Evolutionary conservation across 2,797 vertebrate species (phyloP).

Genomic region (Varecia variegata): DNA sequence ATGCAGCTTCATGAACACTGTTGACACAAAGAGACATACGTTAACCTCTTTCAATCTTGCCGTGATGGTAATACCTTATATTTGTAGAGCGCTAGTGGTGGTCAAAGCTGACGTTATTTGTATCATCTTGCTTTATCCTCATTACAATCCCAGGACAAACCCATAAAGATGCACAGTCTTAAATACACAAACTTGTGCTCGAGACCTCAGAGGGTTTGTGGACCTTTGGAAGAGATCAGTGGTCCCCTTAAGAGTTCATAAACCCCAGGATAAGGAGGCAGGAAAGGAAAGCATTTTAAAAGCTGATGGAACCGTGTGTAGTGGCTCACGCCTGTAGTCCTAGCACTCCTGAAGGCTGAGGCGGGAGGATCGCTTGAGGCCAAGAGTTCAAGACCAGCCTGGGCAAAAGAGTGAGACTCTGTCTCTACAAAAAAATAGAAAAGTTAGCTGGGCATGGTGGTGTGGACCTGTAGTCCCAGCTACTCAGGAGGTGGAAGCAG

Average conservation of each 20-base stretch:
- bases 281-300: background rate
- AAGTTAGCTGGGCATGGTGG: background rate
- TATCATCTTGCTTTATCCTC: background rate
- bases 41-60: background rate
- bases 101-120: background rate
- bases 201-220: background rate
- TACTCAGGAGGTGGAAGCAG: background rate
- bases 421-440: background rate
- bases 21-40: fast-evolving
- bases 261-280: background rate
- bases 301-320: fast-evolving
- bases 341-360: background rate
- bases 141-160: background rate
- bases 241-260: too few relatives aligned
- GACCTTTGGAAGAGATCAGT: background rate
- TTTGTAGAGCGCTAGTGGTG: background rate
- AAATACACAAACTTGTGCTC: background rate
- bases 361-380: too few relatives aligned
- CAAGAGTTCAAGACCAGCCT: background rate
- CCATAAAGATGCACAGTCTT: background rate
- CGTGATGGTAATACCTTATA: too few relatives aligned
- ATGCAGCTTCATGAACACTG: background rate
- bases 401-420: background rate
- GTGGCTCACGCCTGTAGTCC: background rate
- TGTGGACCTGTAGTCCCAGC: fast-evolving